Base-by-base conservation (phyloP, 2,113 vertebrate species). In the Archocentrus centrarchus region DNA sequence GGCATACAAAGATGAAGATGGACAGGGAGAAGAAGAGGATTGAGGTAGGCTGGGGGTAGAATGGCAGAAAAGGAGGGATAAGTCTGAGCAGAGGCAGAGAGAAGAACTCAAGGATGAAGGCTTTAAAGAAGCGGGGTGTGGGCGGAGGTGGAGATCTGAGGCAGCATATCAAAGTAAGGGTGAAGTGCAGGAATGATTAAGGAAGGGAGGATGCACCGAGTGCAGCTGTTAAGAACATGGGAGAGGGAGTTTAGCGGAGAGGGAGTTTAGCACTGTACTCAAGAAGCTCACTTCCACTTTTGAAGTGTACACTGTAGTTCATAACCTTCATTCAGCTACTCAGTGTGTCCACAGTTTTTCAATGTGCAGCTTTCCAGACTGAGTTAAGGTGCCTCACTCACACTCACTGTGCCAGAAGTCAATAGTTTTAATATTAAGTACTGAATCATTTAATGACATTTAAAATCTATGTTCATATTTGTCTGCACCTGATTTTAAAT, bases 121-220 rank as follows among this genome's bases (percentile, higher is more conserved):
- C 80, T 91, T 89, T 86, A 86, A 86, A 89, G 86, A 79, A 80
- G 75, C 77, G 59, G 60, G 62, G 57, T 53, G 87, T 86, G 81
- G 79, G 88, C 22, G 75, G 77, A 80, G 89, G 90, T 85, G 79
- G 59, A 93, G 89, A 90, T 88, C 90, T 86, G 89, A 92, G 80
- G 88, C 78, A 57, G 77, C 44, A 32, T 87, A 76, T 93, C 85
- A 92, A 91, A 93, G 88, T 61, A 59, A 13, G 81, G 63, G 35
- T 90, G 87, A 91, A 91, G 88, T 82, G 81, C 58, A 85, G 75
- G 57, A 70, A 84, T 93, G 80, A 91, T 91, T 89, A 91, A 85
- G 84, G 81, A 84, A 89, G 37, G 83, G 70, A 83, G 80, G 89
- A 81, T 83, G 88, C 86, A 85, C 66, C 81, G 82, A 88, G 89